Percentiles rank a stretch among this genome's conserved stretches.
Evolutionary conservation across 37 sponge, comb jelly and placozoan genomes (phyloP).

Genomic region (Geodia barretti): DNA sequence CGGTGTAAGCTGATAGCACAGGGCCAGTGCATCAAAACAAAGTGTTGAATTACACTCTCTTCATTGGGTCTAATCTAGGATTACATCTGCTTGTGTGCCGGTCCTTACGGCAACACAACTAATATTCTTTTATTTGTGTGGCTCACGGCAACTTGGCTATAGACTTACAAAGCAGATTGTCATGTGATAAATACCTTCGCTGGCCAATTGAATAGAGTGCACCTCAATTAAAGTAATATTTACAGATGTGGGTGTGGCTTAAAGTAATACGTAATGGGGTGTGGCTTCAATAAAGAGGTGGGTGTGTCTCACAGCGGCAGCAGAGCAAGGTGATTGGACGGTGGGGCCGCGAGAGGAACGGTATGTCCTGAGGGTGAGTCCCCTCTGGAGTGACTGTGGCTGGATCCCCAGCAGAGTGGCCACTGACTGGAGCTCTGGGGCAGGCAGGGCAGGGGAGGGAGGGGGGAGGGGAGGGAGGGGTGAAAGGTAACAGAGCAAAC

Average conservation of each 20-base stretch:
- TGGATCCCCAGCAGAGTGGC: conserved; percentile 66
- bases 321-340: conserved; percentile 66
- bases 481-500: not conserved
- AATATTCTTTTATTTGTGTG: too few species aligned
- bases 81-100: too few species aligned
- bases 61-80: too few species aligned
- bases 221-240: too few species aligned
- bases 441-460: not conserved
- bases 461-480: not conserved
- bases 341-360: conserved; percentile 51
- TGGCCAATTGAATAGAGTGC: too few species aligned
- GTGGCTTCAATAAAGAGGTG: not conserved
- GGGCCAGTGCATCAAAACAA: too few species aligned
- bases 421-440: conserved; percentile 54
- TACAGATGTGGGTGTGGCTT: too few species aligned
- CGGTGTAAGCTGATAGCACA: too few species aligned
- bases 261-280: not conserved
- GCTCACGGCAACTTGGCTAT: too few species aligned
- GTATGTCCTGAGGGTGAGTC: conserved; percentile 76
- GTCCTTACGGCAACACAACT: too few species aligned
- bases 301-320: conserved; percentile 73
- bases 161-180: not conserved
- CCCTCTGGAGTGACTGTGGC: conserved; percentile 40
- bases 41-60: too few species aligned
- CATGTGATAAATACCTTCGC: not conserved